Conservation (phyloP, 2,888 invertebrate genomes). For the Cancer borealis region DNA sequence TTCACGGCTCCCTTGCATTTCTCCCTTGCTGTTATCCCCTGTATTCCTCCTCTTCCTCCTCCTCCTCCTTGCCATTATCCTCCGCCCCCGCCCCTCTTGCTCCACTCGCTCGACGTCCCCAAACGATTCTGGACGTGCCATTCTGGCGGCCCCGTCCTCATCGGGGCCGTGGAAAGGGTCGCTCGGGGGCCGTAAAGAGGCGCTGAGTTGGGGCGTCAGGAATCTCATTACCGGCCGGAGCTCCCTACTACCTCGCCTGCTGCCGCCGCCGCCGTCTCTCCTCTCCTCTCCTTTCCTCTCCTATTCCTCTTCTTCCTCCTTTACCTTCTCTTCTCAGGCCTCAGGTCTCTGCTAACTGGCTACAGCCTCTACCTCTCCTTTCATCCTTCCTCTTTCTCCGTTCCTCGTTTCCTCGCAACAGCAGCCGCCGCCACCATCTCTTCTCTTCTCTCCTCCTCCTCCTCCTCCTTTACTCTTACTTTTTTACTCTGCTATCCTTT, state of each 20-base stretch:
- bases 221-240: conserved; percentile 52
- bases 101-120: conserved; percentile 45
- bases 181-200: conserved; percentile 55
- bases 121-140: conserved; percentile 59
- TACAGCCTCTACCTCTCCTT: neutral
- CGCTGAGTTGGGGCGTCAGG: conserved; percentile 56
- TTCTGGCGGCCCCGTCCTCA: conserved; percentile 32
- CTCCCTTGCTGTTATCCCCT: neutral
- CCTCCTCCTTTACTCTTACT: neutral
- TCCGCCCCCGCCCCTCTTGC: neutral
- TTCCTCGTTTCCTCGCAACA: neutral
- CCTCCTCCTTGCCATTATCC: neutral
- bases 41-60: neutral
- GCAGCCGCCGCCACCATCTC: neutral
- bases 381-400: neutral
- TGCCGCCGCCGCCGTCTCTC: neutral
- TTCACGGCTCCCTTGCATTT: neutral
- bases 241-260: conserved; percentile 41
- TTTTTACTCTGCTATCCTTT: neutral
- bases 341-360: neutral
- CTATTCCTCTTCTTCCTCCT: neutral
- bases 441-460: neutral
- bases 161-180: conserved; percentile 50
- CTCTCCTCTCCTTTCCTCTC: neutral
- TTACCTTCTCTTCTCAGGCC: neutral